Percentiles rank a stretch among this genome's conserved stretches.
phyloP scores from a whole-genome alignment of 1,140 invertebrate species.

The Halyomorpha halys region DNA sequence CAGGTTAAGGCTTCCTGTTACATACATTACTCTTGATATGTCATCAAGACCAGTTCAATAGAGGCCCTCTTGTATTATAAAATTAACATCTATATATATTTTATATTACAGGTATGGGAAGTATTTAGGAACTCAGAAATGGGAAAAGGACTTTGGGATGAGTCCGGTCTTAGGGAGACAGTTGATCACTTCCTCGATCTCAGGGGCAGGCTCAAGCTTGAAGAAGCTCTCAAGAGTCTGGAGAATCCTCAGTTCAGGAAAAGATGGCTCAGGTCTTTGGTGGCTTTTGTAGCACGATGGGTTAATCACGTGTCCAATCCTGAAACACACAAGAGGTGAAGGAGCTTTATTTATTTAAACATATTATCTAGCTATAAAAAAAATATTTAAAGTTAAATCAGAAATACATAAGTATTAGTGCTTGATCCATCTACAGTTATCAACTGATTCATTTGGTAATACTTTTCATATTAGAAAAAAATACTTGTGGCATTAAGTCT shows the following conservation, averaged over 20 bases:
- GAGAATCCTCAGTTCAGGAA: constrained; percentile 64
- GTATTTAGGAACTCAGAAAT: constrained; percentile 40
- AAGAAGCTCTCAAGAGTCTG: constrained; percentile 58
- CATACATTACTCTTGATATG: constrained; percentile 50
- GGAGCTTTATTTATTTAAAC: constrained; percentile 6
- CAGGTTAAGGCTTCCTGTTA: constrained; percentile 42
- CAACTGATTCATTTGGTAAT: too few relatives aligned
- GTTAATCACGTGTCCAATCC: constrained; percentile 62
- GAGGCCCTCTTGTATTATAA: too few relatives aligned
- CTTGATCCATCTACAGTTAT: too few relatives aligned
- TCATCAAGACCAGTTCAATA: constrained; percentile 8
- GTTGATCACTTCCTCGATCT: constrained; percentile 45
- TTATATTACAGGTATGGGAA: constrained; percentile 4
- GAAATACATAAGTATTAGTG: neutral
- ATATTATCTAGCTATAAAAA: neutral
- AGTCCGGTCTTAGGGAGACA: constrained; percentile 55
- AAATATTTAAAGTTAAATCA: neutral
- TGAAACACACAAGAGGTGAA: constrained; percentile 56
- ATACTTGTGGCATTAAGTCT: too few relatives aligned
- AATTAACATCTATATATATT: too few relatives aligned
- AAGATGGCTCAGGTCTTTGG: constrained; percentile 63
- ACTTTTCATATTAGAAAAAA: too few relatives aligned
- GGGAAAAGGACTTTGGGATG: constrained; percentile 55
- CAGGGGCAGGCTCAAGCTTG: constrained; percentile 53
- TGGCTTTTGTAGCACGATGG: constrained; percentile 61